A percentile compares a stretch with the other conserved stretches of the same genome.
Conservation (phyloP, 2,888 invertebrate species). For the Pandemis corylana region DNA sequence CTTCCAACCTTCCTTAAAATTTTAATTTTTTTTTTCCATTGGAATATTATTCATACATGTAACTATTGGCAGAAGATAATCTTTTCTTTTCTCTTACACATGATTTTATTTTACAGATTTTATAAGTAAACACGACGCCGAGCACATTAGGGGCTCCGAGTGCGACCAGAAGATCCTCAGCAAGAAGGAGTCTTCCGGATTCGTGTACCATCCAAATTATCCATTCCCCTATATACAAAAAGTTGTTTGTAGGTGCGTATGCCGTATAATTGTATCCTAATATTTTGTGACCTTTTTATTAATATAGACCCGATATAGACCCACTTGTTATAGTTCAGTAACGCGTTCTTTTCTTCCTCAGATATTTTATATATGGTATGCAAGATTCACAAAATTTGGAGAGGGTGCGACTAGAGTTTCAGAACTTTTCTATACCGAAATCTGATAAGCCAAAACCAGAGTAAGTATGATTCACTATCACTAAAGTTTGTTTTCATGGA, state of each 20-base stretch:
- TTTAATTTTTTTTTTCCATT: too few relatives aligned
- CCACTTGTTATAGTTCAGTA: not conserved
- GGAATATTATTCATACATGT: too few relatives aligned
- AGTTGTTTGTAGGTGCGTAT: conserved; percentile 93
- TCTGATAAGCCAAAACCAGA: conserved; percentile 90
- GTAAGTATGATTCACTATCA: conserved; percentile 82
- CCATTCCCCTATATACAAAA: conserved; percentile 98
- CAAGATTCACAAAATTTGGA: conserved; percentile 98
- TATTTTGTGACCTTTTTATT: too few relatives aligned
- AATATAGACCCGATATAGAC: not conserved
- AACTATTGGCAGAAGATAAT: too few relatives aligned
- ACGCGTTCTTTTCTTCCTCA: conserved; percentile 58
- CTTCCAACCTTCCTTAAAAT: too few relatives aligned
- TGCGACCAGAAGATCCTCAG: conserved; percentile 99
- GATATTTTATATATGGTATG: conserved; percentile 99
- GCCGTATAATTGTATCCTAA: not conserved
- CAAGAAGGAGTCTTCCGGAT: conserved; percentile 95
- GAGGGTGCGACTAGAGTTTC: conserved; percentile 95
- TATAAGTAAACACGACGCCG: conserved; percentile 96
- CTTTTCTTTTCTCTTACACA: not conserved
- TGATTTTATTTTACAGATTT: conserved; percentile 87
- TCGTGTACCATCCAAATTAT: conserved; percentile 98
- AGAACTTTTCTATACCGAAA: conserved; percentile 95
- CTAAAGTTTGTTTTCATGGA: too few relatives aligned
- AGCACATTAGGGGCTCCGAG: conserved; percentile 98